Conservation (phyloP, 2,888 invertebrate genomes). For the Dicyrtoma fusca region DNA sequence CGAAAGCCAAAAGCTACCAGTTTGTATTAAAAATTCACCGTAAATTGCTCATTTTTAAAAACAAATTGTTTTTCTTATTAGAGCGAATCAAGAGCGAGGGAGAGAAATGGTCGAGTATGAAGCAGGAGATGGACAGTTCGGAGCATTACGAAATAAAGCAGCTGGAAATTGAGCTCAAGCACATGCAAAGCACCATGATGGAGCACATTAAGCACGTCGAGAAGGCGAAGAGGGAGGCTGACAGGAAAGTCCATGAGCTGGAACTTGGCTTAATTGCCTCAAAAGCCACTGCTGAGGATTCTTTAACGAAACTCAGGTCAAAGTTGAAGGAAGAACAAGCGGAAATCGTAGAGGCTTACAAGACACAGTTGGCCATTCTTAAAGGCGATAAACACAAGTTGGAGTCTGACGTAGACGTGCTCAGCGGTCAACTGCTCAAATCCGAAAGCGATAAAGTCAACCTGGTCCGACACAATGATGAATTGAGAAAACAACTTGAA, state of each 20-base stretch:
- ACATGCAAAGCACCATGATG: slow-evolving; percentile 45
- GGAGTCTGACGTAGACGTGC: slow-evolving; percentile 41
- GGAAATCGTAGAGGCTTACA: slow-evolving; percentile 35
- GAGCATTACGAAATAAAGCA: slow-evolving; percentile 51
- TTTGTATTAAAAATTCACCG: too few relatives aligned
- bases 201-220: slow-evolving; percentile 48
- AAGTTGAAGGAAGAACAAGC: slow-evolving; percentile 49
- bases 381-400: slow-evolving; percentile 47
- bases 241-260: slow-evolving; percentile 48
- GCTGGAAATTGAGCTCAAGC: slow-evolving; percentile 44
- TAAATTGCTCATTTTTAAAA: slow-evolving; percentile 8
- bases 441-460: slow-evolving; percentile 48
- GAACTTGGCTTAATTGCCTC: slow-evolving; percentile 44
- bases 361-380: slow-evolving; percentile 40
- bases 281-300: slow-evolving; percentile 52
- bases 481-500: slow-evolving; percentile 43
- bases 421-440: slow-evolving; percentile 41
- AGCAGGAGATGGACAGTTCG: slow-evolving; percentile 46
- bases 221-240: slow-evolving; percentile 50
- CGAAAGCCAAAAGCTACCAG: too few relatives aligned
- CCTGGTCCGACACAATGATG: slow-evolving; percentile 45
- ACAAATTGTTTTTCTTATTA: slow-evolving; percentile 20
- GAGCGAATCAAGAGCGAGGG: slow-evolving; percentile 49
- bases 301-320: slow-evolving; percentile 36
- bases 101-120: slow-evolving; percentile 54